Evolutionary conservation across 2,888 invertebrate species (phyloP), one percentile per base, ranked within the genome.

Genomic region (Limnephilus rhombicus): DNA sequence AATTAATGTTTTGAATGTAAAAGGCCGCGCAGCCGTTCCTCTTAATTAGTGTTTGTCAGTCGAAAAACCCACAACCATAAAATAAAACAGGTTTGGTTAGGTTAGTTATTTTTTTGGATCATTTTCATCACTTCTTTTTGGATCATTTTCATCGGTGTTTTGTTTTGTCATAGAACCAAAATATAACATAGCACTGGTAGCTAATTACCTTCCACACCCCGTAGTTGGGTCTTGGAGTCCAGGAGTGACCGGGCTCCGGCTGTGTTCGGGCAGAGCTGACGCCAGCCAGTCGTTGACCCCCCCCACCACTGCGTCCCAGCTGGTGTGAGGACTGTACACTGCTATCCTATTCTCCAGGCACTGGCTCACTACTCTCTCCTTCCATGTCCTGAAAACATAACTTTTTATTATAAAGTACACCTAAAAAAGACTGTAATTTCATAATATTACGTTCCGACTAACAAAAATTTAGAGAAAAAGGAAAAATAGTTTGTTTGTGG

Each of bases 221-320:
- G 95, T 95, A 85, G 94, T 94, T 3, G 96, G 95, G 93, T 96
- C 95, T 1, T 95, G 94, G 68, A 95, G 49, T 9, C 24, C n/a
- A 94, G 94, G 93, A 45, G 95, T 94, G 45, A 96, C 95, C 11
- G 96, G 96, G 3, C 93, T 94, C 12, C 95, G 96, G 94, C 95
- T 94, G 11, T 93, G 94, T 3, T 95, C 95, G 93, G 95, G 94
- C 92, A 98, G 98, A 82, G 97, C 97, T 87, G 96, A 96, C 7
- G 98, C 97, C n/a, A 99, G 96, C 99, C 99, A 99, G 95, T 99
- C 99, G 94, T 98, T 99, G 0, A 99, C 98, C 2, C 99, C 99
- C 12, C 98, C 98, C 92, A 96, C 95, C 9, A 98, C 97, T 80
- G 97, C 97, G 95, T 99, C 99, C 97, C 98, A 98, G 85, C 98